Percentiles rank a stretch among this genome's conserved stretches.
phyloP scores from a whole-genome alignment of 2,113 vertebrate species.

The Phalacrocorax pelagicus region DNA sequence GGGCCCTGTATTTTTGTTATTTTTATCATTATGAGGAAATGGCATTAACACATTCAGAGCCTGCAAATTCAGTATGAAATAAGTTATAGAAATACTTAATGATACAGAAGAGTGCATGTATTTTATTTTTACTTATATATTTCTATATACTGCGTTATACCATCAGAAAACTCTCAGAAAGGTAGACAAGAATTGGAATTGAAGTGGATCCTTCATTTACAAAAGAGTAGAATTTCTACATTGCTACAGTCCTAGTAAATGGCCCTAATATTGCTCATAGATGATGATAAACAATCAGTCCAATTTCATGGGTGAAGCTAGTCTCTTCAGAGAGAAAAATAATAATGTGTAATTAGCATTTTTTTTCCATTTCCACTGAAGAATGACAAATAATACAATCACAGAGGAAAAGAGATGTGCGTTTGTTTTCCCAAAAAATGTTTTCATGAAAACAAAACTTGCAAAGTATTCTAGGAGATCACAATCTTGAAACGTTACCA shows the following conservation, averaged over 20 bases:
- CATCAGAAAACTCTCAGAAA: not conserved
- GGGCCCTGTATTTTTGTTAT: not conserved
- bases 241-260: not conserved
- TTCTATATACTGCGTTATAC: not conserved
- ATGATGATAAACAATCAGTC: not conserved
- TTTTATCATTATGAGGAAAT: not conserved
- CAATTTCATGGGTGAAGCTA: not conserved
- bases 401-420: too few species aligned
- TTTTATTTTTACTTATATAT: not conserved
- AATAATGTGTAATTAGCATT: not conserved
- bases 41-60: not conserved
- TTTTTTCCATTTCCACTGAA: not conserved
- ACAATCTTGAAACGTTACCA: too few species aligned
- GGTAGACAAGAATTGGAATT: not conserved
- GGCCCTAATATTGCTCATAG: not conserved
- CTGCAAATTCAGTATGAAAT: not conserved
- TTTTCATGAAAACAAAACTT: too few species aligned
- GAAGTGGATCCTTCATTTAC: not conserved
- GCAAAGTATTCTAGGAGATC: too few species aligned
- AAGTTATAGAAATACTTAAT: not conserved
- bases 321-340: not conserved
- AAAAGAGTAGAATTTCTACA: not conserved
- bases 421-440: too few species aligned
- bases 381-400: not conserved
- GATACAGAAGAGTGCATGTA: not conserved